Base-by-base conservation (phyloP, 2,888 invertebrate genomes). In the Oscheius sp. region DNA sequence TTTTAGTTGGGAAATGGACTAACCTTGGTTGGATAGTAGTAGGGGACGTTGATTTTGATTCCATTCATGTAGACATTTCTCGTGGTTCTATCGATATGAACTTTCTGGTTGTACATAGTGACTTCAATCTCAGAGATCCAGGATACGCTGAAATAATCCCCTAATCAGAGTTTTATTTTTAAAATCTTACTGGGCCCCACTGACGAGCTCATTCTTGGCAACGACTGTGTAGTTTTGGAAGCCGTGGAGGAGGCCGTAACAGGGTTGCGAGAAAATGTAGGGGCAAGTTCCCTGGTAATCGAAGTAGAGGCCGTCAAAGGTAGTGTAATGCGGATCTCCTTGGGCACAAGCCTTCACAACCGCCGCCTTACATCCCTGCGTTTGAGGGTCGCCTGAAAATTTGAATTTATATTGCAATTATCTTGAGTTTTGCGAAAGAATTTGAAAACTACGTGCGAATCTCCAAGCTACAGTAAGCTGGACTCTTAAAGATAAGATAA, bases 241-340 rank as follows among this genome's bases (percentile, higher is more conserved):
- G 31, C 74, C 73, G 1, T 66, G 57, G 52, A 66, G 58, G 25
- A 77, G 69, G 8, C 33, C 57, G 8, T 53, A 65, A 42, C 76
- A 78, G 3, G 80, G 75, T 52, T 78, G 61, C 2, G 84, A 80
- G 73, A 84, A 76, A 5, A 82, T 78, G 74, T 87, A 87, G 52
- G 82, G 84, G 63, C 87, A 87, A 1, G 81, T 82, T 25, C 57
- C 78, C 70, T 80, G 80, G 42, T 81, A 81, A 57, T 81, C 80
- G 58, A 75, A 84, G 70, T 74, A 76, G 52, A 82, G 77, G 3
- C 83, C 83, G 66, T 87, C 87, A 67, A 79, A 87, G 12, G 86
- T 87, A 17, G 72, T 70, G 75, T 83, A 86, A 67, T 87, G 87
- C 4, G 87, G 87, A 57, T 87, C 86, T 34, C 86, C 86, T 52